phyloP scores from a whole-genome alignment of 2,797 vertebrate species.

The Rhincodon typus region DNA sequence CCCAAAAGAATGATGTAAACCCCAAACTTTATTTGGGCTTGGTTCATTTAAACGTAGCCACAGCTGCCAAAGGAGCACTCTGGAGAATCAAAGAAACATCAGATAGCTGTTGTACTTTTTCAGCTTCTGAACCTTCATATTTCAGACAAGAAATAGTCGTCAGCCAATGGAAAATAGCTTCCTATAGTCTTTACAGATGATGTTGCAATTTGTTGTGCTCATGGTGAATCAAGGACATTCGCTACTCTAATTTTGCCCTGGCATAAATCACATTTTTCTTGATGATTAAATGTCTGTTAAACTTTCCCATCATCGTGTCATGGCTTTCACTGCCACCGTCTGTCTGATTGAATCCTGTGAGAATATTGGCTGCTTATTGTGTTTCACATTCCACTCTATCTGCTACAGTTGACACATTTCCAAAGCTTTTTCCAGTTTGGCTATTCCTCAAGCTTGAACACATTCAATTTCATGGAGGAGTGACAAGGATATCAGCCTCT shows the following conservation, averaged over 20 bases:
- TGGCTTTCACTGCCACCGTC: not conserved
- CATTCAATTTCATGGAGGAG: constrained; percentile 9
- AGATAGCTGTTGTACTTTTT: not conserved
- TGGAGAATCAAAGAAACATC: not conserved
- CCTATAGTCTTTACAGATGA: not conserved
- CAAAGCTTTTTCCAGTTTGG: not conserved
- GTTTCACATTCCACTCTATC: constrained; percentile 18
- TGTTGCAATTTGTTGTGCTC: not conserved
- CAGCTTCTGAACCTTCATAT: not conserved
- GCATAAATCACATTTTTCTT: not conserved
- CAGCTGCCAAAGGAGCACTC: not conserved
- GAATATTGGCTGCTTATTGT: constrained; percentile 12
- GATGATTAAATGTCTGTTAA: constrained; percentile 11
- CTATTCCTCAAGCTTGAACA: constrained; percentile 27
- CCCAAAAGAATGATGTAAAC: not conserved
- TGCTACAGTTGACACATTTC: constrained; percentile 13
- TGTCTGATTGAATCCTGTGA: not conserved
- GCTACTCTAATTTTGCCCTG: not conserved
- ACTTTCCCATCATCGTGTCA: not conserved
- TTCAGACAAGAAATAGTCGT: not conserved
- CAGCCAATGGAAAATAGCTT: not conserved
- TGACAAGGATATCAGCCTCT: constrained; percentile 10
- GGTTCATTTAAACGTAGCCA: not conserved
- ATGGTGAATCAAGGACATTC: not conserved
- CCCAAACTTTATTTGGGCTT: not conserved